Conservation (phyloP, 1,140 invertebrate species). For the Sweltsa coloradensis region DNA sequence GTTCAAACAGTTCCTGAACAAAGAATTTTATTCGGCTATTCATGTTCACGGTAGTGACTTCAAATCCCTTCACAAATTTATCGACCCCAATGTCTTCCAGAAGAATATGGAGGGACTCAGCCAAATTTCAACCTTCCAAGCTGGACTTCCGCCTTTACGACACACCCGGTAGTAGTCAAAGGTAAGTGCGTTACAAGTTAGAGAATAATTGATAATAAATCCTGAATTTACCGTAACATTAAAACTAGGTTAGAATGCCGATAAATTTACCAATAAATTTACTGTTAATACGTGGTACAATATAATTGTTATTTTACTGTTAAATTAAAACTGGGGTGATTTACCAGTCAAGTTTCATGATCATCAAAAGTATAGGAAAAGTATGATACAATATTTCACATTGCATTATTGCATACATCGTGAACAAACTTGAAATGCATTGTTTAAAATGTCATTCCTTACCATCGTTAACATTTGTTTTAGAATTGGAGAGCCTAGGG, state of each 20-base stretch:
- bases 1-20: slow-evolving; percentile 60
- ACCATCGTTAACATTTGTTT: too few species aligned
- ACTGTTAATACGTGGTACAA: too few species aligned
- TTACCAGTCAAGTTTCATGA: too few species aligned
- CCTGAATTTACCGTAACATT: background rate
- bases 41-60: background rate
- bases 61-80: background rate
- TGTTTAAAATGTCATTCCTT: too few species aligned
- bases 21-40: slow-evolving; percentile 19
- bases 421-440: too few species aligned
- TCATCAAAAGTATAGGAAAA: too few species aligned
- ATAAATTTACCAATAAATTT: too few species aligned
- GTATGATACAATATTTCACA: too few species aligned
- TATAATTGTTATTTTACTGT: too few species aligned
- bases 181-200: background rate
- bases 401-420: too few species aligned
- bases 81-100: background rate
- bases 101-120: background rate
- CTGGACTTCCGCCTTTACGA: background rate
- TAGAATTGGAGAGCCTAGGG: too few species aligned
- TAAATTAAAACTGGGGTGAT: too few species aligned
- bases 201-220: background rate
- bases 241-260: background rate
- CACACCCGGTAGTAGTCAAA: background rate
- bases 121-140: background rate